Evolutionary conservation across 2,113 vertebrate species (phyloP).

Genomic region (Symphodus melops): DNA sequence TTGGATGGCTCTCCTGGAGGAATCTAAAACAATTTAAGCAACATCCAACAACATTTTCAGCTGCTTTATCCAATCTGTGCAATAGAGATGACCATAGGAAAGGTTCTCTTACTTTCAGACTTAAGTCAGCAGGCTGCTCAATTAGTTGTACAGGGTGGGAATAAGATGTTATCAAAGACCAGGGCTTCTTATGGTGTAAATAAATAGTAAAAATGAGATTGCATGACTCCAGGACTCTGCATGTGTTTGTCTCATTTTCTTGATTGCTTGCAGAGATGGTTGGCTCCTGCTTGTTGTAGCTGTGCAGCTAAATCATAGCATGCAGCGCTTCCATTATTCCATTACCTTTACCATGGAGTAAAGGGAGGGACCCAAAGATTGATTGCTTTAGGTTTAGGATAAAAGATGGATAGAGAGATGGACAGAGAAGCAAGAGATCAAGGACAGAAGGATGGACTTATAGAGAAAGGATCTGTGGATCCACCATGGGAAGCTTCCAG

Average conservation of each 20-base stretch:
- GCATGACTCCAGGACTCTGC: slow-evolving; percentile 59
- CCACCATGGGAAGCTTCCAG: slow-evolving; percentile 73
- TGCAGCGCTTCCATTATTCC: slow-evolving; percentile 59
- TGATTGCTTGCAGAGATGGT: slow-evolving; percentile 75
- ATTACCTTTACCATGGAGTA: slow-evolving; percentile 28
- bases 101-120: slow-evolving; percentile 39
- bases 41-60: slow-evolving; percentile 31
- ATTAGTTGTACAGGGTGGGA: slow-evolving; percentile 56
- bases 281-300: slow-evolving; percentile 45
- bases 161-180: slow-evolving; percentile 48
- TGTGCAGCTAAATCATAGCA: slow-evolving; percentile 44
- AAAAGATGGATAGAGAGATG: slow-evolving; percentile 59
- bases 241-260: slow-evolving; percentile 65
- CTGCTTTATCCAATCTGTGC: slow-evolving; percentile 53
- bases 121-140: slow-evolving; percentile 61
- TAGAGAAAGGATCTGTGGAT: slow-evolving; percentile 56
- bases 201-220: slow-evolving; percentile 58
- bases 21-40: slow-evolving; percentile 37
- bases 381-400: slow-evolving; percentile 54
- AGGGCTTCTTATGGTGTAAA: slow-evolving; percentile 56
- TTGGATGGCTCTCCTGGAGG: slow-evolving; percentile 31
- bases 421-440: slow-evolving; percentile 56
- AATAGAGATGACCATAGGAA: slow-evolving; percentile 44
- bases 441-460: slow-evolving; percentile 50
- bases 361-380: slow-evolving; percentile 40